A percentile compares a stretch with the other conserved stretches of the same genome.
phyloP scores from a whole-genome alignment of 2,797 vertebrate genomes.

The Neosilurus hyrtlii region DNA sequence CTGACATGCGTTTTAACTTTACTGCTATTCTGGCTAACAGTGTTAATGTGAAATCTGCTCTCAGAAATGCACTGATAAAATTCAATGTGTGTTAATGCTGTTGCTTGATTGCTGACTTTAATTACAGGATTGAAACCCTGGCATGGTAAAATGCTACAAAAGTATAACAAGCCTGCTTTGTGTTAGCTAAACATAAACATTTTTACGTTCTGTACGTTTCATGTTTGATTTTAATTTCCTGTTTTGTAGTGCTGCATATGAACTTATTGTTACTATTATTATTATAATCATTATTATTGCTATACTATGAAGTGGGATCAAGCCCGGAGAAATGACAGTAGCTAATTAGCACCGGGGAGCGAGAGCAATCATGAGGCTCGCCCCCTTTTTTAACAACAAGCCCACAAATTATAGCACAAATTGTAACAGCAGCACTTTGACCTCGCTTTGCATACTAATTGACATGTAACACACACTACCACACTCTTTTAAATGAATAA shows the following conservation, averaged over 20 bases:
- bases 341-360: slow-evolving; percentile 54
- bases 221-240: slow-evolving; percentile 43
- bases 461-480: slow-evolving; percentile 47
- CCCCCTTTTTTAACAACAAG: slow-evolving; percentile 45
- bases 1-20: not conserved
- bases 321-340: slow-evolving; percentile 89
- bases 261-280: slow-evolving; percentile 63
- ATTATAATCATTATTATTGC: slow-evolving; percentile 60
- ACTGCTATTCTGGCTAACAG: not conserved
- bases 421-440: slow-evolving; percentile 55
- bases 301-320: slow-evolving; percentile 76
- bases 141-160: slow-evolving; percentile 49
- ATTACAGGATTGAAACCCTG: slow-evolving; percentile 64
- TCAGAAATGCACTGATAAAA: slow-evolving; percentile 11
- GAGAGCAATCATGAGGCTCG: slow-evolving; percentile 29
- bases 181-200: slow-evolving; percentile 34
- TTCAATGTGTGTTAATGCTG: slow-evolving; percentile 35
- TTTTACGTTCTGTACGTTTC: slow-evolving; percentile 43
- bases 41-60: slow-evolving; percentile 5
- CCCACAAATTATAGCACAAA: slow-evolving; percentile 37
- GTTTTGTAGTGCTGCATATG: slow-evolving; percentile 58
- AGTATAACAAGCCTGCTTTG: slow-evolving; percentile 47
- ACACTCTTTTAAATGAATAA: slow-evolving; percentile 49
- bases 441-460: slow-evolving; percentile 61
- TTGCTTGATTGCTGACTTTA: slow-evolving; percentile 57